Conservation (phyloP, 2,888 invertebrate species). For the Agriopis leucophaearia region DNA sequence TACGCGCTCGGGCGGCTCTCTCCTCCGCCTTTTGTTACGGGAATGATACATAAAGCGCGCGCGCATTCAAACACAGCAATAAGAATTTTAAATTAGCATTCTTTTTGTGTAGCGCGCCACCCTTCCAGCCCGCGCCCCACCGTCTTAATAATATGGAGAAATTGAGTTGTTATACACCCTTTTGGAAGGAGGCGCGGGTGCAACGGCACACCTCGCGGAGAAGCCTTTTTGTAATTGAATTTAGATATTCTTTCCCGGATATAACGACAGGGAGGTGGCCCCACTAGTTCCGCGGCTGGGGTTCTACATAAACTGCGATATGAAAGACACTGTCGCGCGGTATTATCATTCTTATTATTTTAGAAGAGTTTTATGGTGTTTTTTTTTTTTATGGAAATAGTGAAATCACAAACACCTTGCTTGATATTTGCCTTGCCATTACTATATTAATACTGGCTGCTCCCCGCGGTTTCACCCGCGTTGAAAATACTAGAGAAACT, state of each 20-base stretch:
- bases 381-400: conserved; percentile 35
- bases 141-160: conserved; percentile 85
- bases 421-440: not conserved
- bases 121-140: conserved; percentile 72
- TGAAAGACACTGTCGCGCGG: conserved; percentile 68
- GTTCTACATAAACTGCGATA: conserved; percentile 71
- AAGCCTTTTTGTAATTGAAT: conserved; percentile 86
- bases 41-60: conserved; percentile 84
- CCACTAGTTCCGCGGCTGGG: conserved; percentile 72
- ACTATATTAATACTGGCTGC: too few species aligned
- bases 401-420: not conserved
- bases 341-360: conserved; percentile 58
- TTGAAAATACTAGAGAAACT: too few species aligned
- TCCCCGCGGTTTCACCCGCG: too few species aligned
- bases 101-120: conserved; percentile 82
- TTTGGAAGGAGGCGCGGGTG: conserved; percentile 82
- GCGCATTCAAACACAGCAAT: conserved; percentile 84
- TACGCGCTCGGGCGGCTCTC: conserved; percentile 81
- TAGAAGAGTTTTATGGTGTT: conserved; percentile 46
- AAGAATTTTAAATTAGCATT: conserved; percentile 87
- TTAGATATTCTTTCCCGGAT: conserved; percentile 83
- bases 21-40: conserved; percentile 81
- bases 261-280: conserved; percentile 74
- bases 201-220: conserved; percentile 78
- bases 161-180: conserved; percentile 86